Base-by-base conservation (phyloP, 2,888 invertebrate species). In the Cosmorhoe ocellata region DNA sequence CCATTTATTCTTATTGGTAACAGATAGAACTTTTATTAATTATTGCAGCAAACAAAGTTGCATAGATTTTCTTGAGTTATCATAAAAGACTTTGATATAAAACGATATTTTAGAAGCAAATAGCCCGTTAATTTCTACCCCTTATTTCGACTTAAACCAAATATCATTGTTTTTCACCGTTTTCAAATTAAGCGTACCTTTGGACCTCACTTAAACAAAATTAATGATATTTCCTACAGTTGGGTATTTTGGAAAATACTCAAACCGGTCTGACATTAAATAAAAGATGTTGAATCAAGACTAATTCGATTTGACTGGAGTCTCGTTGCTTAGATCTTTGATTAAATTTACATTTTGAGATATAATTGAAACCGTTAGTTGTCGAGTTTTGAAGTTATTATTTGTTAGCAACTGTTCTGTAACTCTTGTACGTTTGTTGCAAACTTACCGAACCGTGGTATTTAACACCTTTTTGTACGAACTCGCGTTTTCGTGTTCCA, bases 231-330 rank as follows among this genome's bases (percentile, higher is more conserved):
- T 46, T 18, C 37, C 27, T 18, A 27, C 38, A 32, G 26, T 30
- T 13, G 11, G 28, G 43, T 13, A 34, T 36, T 37, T 44, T 32
- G n/a, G 9, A 39, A 46, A 46, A 46, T 39, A 38, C 45, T 38
- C 32, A 38, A 38, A 24, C 12, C 40, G n/a, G 34, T 22, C 39
- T 22, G 40, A 28, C 39, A 22, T 45, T 46, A 46, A 46, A 40
- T 33, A 27, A 34, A 39, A 46, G 26, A 47, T 40, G 27, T 34
- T 28, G 12, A 40, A 39, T 39, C 33, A 26, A 33, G 18, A 34
- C 22, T 34, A 39, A 47, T 40, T 47, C 18, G 14, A 47, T 40
- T 47, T 14, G 26, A 11, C 26, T 12, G 12, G 33, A 28, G 33
- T 18, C 28, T 38, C 37, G 24, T 27, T 26, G 32, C 33, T 47